These are phyloP conservation scores for Epistrophe grossulariae DNA, from an alignment of 2,888 invertebrate genomes.

Conservation along the genomic window DNA sequence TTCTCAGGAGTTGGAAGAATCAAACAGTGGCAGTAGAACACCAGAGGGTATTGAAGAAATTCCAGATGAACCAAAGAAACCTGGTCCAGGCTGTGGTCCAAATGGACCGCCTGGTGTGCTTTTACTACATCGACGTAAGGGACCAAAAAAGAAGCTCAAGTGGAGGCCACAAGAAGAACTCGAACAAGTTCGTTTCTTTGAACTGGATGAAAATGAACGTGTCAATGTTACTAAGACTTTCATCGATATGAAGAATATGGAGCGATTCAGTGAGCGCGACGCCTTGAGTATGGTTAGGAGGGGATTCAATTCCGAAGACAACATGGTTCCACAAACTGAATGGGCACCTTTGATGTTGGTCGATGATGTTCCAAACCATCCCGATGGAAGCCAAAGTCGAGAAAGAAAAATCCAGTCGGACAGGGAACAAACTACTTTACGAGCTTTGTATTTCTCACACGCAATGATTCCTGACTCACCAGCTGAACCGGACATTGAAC, in stretches of 20 bases:
- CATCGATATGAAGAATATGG: conserved; percentile 95
- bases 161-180: conserved; percentile 93
- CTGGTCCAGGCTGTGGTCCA: conserved; percentile 84
- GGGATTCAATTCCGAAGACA: conserved; percentile 88
- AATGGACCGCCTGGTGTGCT: conserved; percentile 91
- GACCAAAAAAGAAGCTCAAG: conserved; percentile 91
- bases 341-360: conserved; percentile 91
- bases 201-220: conserved; percentile 97
- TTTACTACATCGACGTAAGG: conserved; percentile 88
- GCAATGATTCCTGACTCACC: conserved; percentile 94
- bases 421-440: conserved; percentile 92
- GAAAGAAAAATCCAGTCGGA: conserved; percentile 95
- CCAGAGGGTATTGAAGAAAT: conserved; percentile 76
- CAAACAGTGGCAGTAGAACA: conserved; percentile 77
- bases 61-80: conserved; percentile 79
- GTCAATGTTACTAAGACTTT: conserved; percentile 97
- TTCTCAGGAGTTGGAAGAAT: conserved; percentile 76
- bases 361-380: conserved; percentile 88
- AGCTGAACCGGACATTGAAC: conserved; percentile 93
- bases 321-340: conserved; percentile 91
- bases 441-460: conserved; percentile 92
- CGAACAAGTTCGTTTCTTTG: conserved; percentile 94
- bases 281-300: conserved; percentile 92
- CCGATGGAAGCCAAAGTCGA: conserved; percentile 91
- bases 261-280: conserved; percentile 93